Conservation (phyloP, 2,888 invertebrate genomes). For the Disparrhopalites patrizii region DNA sequence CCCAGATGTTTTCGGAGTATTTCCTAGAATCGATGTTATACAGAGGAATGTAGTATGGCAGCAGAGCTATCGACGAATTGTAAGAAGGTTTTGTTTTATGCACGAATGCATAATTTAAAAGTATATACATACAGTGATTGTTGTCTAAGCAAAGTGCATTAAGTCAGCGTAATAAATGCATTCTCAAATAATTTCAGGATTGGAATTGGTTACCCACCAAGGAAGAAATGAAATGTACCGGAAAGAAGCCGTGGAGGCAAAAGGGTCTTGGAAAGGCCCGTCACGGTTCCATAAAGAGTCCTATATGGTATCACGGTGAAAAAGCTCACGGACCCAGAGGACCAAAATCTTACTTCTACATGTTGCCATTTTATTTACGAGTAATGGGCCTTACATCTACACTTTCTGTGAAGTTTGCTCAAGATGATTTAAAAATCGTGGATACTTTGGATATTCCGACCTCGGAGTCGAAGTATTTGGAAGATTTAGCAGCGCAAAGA, state of each 20-base stretch:
- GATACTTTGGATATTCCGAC: constrained; percentile 79
- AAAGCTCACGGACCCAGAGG: constrained; percentile 84
- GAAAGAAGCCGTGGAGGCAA: constrained; percentile 94
- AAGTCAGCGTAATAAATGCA: not conserved
- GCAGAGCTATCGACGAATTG: constrained; percentile 69
- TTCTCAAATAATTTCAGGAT: constrained; percentile 53
- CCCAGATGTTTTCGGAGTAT: constrained; percentile 76
- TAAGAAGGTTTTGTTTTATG: too few relatives aligned
- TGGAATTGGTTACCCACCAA: constrained; percentile 73
- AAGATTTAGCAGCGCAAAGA: constrained; percentile 73
- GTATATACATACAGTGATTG: too few relatives aligned
- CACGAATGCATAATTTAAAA: too few relatives aligned
- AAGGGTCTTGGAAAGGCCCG: constrained; percentile 87
- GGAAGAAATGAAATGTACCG: constrained; percentile 84
- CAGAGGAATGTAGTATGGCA: constrained; percentile 87
- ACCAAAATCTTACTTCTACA: constrained; percentile 85
- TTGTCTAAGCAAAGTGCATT: not conserved
- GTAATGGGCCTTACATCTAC: constrained; percentile 76
- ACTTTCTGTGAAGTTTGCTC: constrained; percentile 81
- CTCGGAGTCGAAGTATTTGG: constrained; percentile 70
- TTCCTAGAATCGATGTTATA: constrained; percentile 81
- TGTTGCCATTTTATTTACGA: constrained; percentile 76
- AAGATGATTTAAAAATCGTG: constrained; percentile 91
- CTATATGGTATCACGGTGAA: constrained; percentile 77
- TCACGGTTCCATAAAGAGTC: constrained; percentile 88